Evolutionary conservation across 2,797 vertebrate genomes (phyloP), one percentile per base, ranked within the genome.

Genomic region (Atherinosoma microstoma): DNA sequence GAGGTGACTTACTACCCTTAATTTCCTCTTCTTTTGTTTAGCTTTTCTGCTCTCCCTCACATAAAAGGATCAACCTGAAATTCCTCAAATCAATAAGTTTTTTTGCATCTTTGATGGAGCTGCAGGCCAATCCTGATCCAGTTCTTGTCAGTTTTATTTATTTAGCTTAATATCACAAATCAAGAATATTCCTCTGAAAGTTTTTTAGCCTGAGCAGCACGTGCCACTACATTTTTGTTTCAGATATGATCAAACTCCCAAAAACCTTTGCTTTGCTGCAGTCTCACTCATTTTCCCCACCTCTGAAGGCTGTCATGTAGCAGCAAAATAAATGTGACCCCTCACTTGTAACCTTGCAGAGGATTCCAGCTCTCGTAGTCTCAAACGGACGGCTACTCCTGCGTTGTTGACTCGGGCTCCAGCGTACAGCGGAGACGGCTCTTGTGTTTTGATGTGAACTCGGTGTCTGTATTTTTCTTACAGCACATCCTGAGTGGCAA

Each of bases 401-500:
- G 60, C 51, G 32, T 42, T 42, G 0, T 22, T 3, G 56, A 74
- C 61, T 64, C 35, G 42, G 51, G 67, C 57, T 58, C 68, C 51
- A 40, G 51, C 10, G 4, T 35, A 24, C 67, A 73, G 69, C 60
- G 2, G 9, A 34, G 51, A n/a, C 8, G 32, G 61, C 53, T 60
- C 38, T 27, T 20, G 45, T 4, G 22, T 53, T 76, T 64, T 63
- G 40, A 67, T 54, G 20, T 58, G 59, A 60, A 32, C 24, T 68
- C 57, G 59, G 60, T 58, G 58, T 69, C 38, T 68, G 40, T 56
- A 20, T 70, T 83, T 76, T 70, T 75, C 73, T 72, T 20, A 58
- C 63, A 58, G 70, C 8, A 70, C 84, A 89, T 91, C 84, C 89
- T 88, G 84, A 76, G 51, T 38, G 45, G 58, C 66, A 60, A 64